Conservation (phyloP, 2,888 invertebrate genomes). For the Mycalesis mineus region DNA sequence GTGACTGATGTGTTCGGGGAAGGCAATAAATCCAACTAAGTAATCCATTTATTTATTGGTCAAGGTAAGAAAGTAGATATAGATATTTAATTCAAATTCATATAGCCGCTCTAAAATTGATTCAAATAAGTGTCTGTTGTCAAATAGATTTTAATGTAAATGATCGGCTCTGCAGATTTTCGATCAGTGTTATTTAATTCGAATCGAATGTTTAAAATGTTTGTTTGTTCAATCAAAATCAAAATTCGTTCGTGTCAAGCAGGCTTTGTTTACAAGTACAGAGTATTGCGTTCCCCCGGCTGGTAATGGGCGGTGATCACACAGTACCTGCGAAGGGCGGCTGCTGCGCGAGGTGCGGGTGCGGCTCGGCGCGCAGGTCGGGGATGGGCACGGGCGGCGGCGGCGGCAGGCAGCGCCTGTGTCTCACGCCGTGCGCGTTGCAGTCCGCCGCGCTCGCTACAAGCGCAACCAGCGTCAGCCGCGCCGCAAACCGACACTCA, state of each 20-base stretch:
- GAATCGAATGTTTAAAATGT: too few relatives aligned
- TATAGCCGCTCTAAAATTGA: too few relatives aligned
- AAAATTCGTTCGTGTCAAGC: too few relatives aligned
- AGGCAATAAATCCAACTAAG: slow-evolving; percentile 15
- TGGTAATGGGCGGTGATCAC: background rate
- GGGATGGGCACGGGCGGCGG: slow-evolving; percentile 90
- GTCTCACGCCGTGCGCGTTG: slow-evolving; percentile 92
- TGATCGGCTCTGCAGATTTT: too few relatives aligned
- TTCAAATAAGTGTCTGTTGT: too few relatives aligned
- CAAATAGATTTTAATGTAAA: too few relatives aligned
- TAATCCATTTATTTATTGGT: too few relatives aligned
- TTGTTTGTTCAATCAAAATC: too few relatives aligned
- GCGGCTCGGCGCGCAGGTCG: slow-evolving; percentile 85
- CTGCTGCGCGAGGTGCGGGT: slow-evolving; percentile 35
- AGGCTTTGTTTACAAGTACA: too few relatives aligned
- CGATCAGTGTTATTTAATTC: too few relatives aligned
- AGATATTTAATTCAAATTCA: too few relatives aligned
- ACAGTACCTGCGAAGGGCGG: slow-evolving; percentile 37
- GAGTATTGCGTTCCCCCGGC: background rate
- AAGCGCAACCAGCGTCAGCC: slow-evolving; percentile 41
- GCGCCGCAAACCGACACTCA: slow-evolving; percentile 28
- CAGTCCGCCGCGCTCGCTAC: slow-evolving; percentile 77
- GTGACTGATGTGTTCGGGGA: slow-evolving; percentile 10
- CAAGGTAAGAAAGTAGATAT: too few relatives aligned
- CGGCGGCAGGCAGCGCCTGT: slow-evolving; percentile 89